phyloP scores from a whole-genome alignment of 2,888 invertebrate genomes.

The Archips xylosteana region DNA sequence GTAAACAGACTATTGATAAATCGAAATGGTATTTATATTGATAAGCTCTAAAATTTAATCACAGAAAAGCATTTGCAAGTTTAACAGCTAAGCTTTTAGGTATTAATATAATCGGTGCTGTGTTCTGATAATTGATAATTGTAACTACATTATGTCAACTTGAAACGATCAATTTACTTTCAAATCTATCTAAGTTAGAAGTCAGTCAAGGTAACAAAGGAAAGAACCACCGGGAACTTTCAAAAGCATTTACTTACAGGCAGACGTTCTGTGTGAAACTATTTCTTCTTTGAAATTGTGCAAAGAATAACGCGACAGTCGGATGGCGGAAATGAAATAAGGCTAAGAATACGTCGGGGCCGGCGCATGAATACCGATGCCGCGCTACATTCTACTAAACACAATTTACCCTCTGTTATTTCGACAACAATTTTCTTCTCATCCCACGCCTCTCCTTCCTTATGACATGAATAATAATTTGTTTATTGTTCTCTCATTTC shows the following conservation, averaged over 20 bases:
- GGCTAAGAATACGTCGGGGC: constrained; percentile 47
- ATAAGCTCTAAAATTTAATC: not conserved
- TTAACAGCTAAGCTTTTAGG: not conserved
- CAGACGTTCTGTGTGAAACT: constrained; percentile 20
- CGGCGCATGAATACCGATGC: constrained; percentile 44
- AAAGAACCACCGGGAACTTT: constrained; percentile 15
- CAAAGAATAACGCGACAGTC: constrained; percentile 40
- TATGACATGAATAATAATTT: constrained; percentile 70
- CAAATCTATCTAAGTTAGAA: not conserved
- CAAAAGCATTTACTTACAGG: constrained; percentile 25
- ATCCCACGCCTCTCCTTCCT: constrained; percentile 55
- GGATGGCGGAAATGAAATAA: constrained; percentile 48
- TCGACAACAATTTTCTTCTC: constrained; percentile 60
- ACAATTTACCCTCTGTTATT: constrained; percentile 62
- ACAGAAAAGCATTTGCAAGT: not conserved
- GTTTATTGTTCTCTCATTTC: constrained; percentile 69
- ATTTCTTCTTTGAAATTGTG: constrained; percentile 25
- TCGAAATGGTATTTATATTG: not conserved
- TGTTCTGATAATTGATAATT: not conserved
- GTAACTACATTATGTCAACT: not conserved
- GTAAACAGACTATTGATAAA: not conserved
- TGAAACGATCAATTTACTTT: constrained; percentile 1
- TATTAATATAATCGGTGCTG: not conserved
- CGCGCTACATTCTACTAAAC: constrained; percentile 48
- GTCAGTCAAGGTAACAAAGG: constrained; percentile 9